Evolutionary conservation across 2,797 vertebrate species (phyloP).

Genomic region (Dermochelys coriacea): DNA sequence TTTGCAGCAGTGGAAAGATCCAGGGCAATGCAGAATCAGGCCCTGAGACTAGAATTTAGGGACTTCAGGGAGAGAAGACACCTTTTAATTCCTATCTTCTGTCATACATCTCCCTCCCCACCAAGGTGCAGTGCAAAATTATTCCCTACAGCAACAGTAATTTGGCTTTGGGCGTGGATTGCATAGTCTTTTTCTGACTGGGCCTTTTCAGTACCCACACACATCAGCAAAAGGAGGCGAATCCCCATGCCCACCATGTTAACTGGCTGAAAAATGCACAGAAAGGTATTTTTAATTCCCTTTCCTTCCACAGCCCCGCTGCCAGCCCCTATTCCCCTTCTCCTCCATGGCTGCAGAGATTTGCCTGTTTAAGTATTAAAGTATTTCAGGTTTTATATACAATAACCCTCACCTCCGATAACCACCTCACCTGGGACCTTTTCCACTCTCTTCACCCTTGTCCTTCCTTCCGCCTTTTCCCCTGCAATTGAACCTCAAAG

Average conservation of each 20-base stretch:
- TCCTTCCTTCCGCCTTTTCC: background rate
- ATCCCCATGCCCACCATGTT: background rate
- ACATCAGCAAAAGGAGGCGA: background rate
- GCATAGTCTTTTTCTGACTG: too few relatives aligned
- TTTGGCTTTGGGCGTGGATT: background rate
- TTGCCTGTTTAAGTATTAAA: background rate
- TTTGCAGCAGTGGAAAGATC: rapidly evolving
- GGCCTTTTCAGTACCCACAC: too few relatives aligned
- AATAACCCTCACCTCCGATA: background rate
- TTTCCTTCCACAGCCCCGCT: background rate
- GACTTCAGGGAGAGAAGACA: background rate
- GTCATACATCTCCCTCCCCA: background rate
- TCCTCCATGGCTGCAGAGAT: background rate
- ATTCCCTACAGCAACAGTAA: background rate
- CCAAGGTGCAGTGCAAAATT: background rate
- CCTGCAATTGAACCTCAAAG: background rate
- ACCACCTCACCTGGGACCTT: background rate
- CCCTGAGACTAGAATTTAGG: background rate
- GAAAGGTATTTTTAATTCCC: background rate
- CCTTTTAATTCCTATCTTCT: background rate
- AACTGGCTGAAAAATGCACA: background rate
- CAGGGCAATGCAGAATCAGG: background rate
- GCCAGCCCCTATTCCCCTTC: background rate
- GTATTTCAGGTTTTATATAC: background rate
- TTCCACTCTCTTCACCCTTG: background rate